Evolutionary conservation across 2,113 vertebrate species (phyloP).

Genomic region (Rhombomys opimus): DNA sequence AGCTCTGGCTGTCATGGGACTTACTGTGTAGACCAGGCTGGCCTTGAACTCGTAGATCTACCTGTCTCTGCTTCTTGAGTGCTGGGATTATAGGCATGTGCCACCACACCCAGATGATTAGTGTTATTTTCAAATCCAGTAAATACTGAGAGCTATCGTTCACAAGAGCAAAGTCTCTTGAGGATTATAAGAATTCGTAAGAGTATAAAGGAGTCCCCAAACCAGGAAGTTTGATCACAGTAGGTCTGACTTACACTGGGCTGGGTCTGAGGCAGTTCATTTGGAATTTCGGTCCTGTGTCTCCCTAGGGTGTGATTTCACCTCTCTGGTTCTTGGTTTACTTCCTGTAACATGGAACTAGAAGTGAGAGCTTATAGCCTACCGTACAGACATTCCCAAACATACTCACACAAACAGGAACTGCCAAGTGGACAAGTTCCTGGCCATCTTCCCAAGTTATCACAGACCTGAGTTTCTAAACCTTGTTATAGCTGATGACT

Average conservation of each 20-base stretch:
- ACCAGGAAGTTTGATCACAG: background rate
- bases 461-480: background rate
- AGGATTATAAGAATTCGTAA: background rate
- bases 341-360: background rate
- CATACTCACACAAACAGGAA: background rate
- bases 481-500: background rate
- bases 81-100: background rate
- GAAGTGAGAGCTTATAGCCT: background rate
- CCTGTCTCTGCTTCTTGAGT: background rate
- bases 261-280: background rate
- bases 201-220: background rate
- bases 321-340: background rate
- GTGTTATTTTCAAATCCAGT: background rate
- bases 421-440: background rate
- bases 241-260: background rate
- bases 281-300: background rate
- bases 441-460: background rate
- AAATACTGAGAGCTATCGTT: background rate
- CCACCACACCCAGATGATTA: background rate
- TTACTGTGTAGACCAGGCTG: background rate
- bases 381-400: background rate
- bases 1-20: background rate
- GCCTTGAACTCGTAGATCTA: background rate
- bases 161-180: slow-evolving; percentile 1
- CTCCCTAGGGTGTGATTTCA: background rate